Evolutionary conservation across 92 coral and sea anemone genomes (phyloP), one percentile per base, ranked within the genome.

Genomic region (Pocillopora meandrina): DNA sequence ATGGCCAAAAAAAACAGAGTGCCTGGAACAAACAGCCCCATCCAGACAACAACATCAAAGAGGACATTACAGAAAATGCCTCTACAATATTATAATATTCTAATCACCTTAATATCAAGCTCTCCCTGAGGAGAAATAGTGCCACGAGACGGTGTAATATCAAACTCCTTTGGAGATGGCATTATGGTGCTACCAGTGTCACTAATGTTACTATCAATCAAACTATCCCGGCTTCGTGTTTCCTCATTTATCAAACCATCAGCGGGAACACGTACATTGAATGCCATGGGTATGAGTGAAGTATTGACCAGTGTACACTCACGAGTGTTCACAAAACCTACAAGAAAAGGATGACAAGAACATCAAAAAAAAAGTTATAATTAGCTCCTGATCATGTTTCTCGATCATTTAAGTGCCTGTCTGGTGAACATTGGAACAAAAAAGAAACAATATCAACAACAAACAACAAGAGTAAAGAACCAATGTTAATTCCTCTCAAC

Each of bases 281-380:
- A 96, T 20, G 98, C 92, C 99, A 94, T 96, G 65, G 99, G 95
- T 56, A 96, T 96, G 19, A 96, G 98, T 4, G 99, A 96, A 36
- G 99, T 96, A 81, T 96, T 96, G 67, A 92, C 92, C 74, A 96
- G 85, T 15, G 93, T 91, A 61, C 95, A 94, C 88, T 91, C 78
- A 71, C 87, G 91, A 47, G 95, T 90, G 92, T 92, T 93, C 14
- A 93, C 98, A 86, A 96, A 96, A 20, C 99, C 99, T 96, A 88
- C 20, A 52, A 79, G 79, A 23, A 19, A 16, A 59, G 42, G 56
- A 57, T 19, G 55, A 15, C 1, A 12, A 15, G 55, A 47, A 4
- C 13, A 68, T 11, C 6, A 11, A 18, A 10, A 1, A 47, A 8
- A 26, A 31, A 42, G 1, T 3, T 42, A 5, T 42, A 42, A 42